Evolutionary conservation across 2,888 invertebrate genomes (phyloP), one percentile per base, ranked within the genome.

Genomic region (Branchipolynoe longqiensis): DNA sequence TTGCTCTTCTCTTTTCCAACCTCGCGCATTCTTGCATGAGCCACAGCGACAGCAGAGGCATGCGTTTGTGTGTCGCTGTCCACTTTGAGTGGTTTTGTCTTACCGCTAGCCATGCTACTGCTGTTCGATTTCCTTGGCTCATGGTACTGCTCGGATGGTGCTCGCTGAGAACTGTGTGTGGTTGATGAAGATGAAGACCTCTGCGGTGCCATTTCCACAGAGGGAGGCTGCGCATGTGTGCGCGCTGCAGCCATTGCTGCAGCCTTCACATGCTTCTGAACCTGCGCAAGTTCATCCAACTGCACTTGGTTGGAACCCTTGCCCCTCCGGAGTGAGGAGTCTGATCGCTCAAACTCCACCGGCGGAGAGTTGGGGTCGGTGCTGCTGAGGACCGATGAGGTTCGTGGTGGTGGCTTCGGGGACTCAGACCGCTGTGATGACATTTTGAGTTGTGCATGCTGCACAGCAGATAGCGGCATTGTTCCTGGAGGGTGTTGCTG

Each of bases 51-150:
- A 6, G 83, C 85, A 22, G 87, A 88, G 33, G 86, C 82, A 14
- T 83, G 62, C 1, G 89, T 89, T 64, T 89, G 89, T 31, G 89
- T 89, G 83, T 89, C 87, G 58, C 88, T 87, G 87, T 89, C 88
- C 8, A 88, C 87, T 69, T 88, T 88, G n/a, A 62, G 31, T 12
- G 87, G 78, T 48, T 84, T 84, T 0, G 48, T 22, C 38, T 56
- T 84, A 28, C 28, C 36, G 41, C 41, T 40, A 33, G 22, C 28
- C 22, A 0, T 41, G 33, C 69, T 84, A 25, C 25, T 84, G 36
- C n/a, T 69, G 69, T n/a, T 25, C 14, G 18, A 86, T 82, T 48
- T 36, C 22, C 54, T 28, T 22, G 48, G 54, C 58, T 82, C 36
- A 4, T 82, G 33, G n/a, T n/a, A n/a, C 0, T 82, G 81, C 18